Conservation (phyloP, 2,797 vertebrate genomes). For the Sebastes umbrosus region DNA sequence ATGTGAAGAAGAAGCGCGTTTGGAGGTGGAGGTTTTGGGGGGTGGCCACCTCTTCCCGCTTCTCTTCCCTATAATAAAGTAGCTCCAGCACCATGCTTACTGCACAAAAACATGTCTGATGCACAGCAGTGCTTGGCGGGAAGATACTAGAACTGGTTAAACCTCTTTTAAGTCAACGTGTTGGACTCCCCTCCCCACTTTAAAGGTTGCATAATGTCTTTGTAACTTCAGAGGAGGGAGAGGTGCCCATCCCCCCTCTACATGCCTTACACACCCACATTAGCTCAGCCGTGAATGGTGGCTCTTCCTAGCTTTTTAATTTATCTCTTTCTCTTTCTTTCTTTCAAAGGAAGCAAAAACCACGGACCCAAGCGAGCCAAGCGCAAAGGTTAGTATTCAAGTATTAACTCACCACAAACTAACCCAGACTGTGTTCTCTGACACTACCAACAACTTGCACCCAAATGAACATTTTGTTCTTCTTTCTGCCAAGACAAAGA, state of each 20-base stretch:
- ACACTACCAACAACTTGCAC: neutral
- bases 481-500: neutral
- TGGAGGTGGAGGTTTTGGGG: slow-evolving; percentile 16
- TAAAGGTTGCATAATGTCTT: slow-evolving; percentile 72
- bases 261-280: slow-evolving; percentile 72
- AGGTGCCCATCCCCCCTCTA: slow-evolving; percentile 69
- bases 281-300: slow-evolving; percentile 55
- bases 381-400: slow-evolving; percentile 70
- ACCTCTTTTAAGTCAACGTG: neutral
- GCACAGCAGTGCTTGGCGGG: neutral
- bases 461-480: slow-evolving; percentile 54
- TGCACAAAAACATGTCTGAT: neutral
- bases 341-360: neutral
- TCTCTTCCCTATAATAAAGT: neutral
- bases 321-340: slow-evolving; percentile 27
- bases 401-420: neutral
- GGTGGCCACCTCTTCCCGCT: neutral
- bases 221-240: slow-evolving; percentile 63
- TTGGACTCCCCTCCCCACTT: slow-evolving; percentile 32
- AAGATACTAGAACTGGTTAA: neutral
- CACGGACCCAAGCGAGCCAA: no score
- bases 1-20: slow-evolving; percentile 7
- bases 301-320: slow-evolving; percentile 52
- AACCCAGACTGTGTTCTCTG: neutral
- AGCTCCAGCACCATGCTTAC: neutral